These are phyloP conservation scores for Cyprinodon tularosa DNA, from an alignment of 2,113 vertebrate genomes.

Conservation along the genomic window DNA sequence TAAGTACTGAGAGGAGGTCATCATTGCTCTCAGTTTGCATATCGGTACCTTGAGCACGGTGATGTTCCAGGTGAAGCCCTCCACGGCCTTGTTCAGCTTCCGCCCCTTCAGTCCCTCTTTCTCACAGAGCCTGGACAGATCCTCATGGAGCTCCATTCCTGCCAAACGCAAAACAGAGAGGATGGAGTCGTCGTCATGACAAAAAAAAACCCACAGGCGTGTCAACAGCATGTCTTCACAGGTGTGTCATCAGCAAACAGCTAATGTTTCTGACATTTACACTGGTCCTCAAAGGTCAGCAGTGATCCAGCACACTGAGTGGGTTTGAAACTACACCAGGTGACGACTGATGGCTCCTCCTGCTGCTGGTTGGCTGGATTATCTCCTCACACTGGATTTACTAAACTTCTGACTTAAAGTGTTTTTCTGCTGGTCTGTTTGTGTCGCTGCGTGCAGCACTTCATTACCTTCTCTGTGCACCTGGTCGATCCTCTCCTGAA, in stretches of 20 bases:
- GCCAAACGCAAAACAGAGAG: neutral
- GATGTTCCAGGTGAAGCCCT: slow-evolving; percentile 93
- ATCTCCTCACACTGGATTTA: neutral
- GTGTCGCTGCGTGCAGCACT: neutral
- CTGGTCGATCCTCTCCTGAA: slow-evolving; percentile 91
- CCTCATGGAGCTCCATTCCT: slow-evolving; percentile 92
- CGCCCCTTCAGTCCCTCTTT: slow-evolving; percentile 89
- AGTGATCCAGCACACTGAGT: neutral
- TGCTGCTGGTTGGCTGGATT: no score
- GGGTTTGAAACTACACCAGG: neutral
- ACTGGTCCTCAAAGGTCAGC: slow-evolving; percentile 42
- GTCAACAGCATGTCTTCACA: neutral
- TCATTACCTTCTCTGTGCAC: slow-evolving; percentile 87
- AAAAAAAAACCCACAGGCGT: neutral
- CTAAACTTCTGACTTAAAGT: slow-evolving; percentile 7
- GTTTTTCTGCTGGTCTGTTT: neutral
- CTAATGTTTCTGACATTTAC: slow-evolving; percentile 29
- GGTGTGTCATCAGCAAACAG: neutral
- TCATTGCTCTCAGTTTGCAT: neutral
- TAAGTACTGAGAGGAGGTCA: no score
- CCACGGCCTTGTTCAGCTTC: slow-evolving; percentile 87
- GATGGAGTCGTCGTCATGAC: neutral
- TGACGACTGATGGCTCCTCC: neutral
- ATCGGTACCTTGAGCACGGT: slow-evolving; percentile 81
- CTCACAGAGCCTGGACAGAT: slow-evolving; percentile 84